Evolutionary conservation across 2,113 vertebrate genomes (phyloP), one percentile per base, ranked within the genome.

Genomic region (Calidris pugnax): DNA sequence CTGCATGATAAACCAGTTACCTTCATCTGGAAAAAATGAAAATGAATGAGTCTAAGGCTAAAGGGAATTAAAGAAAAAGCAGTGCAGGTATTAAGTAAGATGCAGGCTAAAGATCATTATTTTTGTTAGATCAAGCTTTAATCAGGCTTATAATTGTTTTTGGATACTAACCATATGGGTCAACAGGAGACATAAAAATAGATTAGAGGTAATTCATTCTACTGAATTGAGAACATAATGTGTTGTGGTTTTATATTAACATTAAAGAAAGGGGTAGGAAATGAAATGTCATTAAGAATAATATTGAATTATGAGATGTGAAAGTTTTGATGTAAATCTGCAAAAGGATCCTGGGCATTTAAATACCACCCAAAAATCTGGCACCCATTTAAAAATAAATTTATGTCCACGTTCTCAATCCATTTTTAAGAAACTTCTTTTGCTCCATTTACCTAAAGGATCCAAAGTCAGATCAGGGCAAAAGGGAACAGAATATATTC

Each of bases 91-190:
- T 77, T 96, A 95, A 97, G 93, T 79, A 94, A 95, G 43, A 72
- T 43, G 13, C 62, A 80, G 39, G 39, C 12, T 86, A 87, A 86
- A 94, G 62, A 86, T 16, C 14, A 33, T 51, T 77, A 55, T 73
- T 92, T 85, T 91, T 93, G 60, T 96, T 76, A 80, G 32, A 68
- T 95, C 50, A 77, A 23, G 37, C 26, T 93, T 95, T 96, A 96
- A 92, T 97, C 91, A 95, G 56, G 14, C 37, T 96, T 91, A 33
- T 93, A 94, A 96, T 96, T 97, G 77, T 64, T 85, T 97, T 95
- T 87, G 57, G 21, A 92, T 96, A 53, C 24, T 89, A 97, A 93
- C 51, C 66, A 91, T 89, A 90, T 88, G 66, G 45, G 81, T 96
- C 81, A 97, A 37, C 67, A 82, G 89, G 63, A 90, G 86, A 86